Percentiles rank a stretch among this genome's conserved stretches.
phyloP scores from a whole-genome alignment of 2,888 invertebrate species.

The Drosophila aldrichi region DNA sequence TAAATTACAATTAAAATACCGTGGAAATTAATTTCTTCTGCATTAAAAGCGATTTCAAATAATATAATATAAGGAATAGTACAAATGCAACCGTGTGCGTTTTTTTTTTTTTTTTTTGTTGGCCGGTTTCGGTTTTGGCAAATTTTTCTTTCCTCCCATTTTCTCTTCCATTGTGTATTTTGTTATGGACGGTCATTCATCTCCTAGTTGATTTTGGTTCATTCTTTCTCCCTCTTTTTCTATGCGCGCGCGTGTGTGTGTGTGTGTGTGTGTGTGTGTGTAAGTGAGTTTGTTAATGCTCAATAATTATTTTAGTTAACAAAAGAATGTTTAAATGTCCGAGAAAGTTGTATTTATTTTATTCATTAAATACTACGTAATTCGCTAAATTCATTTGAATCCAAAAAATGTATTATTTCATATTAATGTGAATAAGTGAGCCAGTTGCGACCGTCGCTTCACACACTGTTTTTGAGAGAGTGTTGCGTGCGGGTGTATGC shows the following conservation, averaged over 20 bases:
- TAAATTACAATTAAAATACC: constrained; percentile 13
- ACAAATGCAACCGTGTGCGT: constrained; percentile 65
- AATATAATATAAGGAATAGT: constrained; percentile 18
- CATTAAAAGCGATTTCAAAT: constrained; percentile 26
- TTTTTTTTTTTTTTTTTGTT: constrained; percentile 31
- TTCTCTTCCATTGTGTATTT: constrained; percentile 68
- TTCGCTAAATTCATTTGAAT: not conserved
- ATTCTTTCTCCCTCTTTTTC: constrained; percentile 56
- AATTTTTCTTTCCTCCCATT: constrained; percentile 58
- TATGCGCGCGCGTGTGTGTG: constrained; percentile 47
- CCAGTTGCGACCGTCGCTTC: constrained; percentile 26
- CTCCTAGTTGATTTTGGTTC: constrained; percentile 75
- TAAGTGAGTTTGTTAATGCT: constrained; percentile 42
- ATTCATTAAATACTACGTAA: constrained; percentile 15
- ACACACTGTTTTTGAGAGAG: constrained; percentile 44
- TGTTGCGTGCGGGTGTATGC: constrained; percentile 17
- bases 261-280: constrained; percentile 35
- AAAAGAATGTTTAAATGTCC: constrained; percentile 8
- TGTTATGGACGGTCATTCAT: constrained; percentile 79
- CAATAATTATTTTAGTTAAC: constrained; percentile 48
- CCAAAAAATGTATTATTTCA: constrained; percentile 36
- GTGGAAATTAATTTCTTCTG: constrained; percentile 21
- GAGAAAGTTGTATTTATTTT: constrained; percentile 5
- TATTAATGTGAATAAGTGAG: constrained; percentile 36
- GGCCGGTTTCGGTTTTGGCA: constrained; percentile 66